Base-by-base conservation (phyloP, 2,113 vertebrate species). In the Mola mola region DNA sequence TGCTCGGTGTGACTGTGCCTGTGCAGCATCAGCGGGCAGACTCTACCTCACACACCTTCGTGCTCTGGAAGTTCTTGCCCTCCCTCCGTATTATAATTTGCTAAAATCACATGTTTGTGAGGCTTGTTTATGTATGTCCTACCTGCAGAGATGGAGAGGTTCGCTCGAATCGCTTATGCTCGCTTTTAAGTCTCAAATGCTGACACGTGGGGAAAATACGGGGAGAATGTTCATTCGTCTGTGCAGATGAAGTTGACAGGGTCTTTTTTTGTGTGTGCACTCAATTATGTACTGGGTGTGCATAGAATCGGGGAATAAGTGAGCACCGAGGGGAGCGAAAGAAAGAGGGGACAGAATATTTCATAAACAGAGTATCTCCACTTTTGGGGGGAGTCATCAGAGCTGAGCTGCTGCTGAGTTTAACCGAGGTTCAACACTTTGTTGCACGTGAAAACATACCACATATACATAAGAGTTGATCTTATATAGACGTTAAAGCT, bases 191-290 rank as follows among this genome's bases (percentile, higher is more conserved):
- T 17, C 38, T 11, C 4, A 44, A 19, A 36, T 9, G 46, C 22
- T 38, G 46, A 16, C 24, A 44, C 15, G 16, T 31, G 33, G 8
- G 19, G 31, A 41, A 34, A 44, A 9, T 8, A 22, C 8, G 16
- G 28, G 16, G 4, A 17, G n/a, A 25, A 29, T 24, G 24, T 15
- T 58, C 58, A 24, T 12, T 72, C 22, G 37, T 31, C 15, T 31
- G 38, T 40, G 43, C 6, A 8, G 36, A 44, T 20, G 22, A 31
- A 44, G 51, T 19, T 31, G 34, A 17, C 5, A 12, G 34, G 9
- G 34, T 26, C 2, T 17, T 53, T 71, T 53, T 8, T 24, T 63
- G 36, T 29, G 44, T 15, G 22, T 3, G 28, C 16, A 20, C 25
- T 13, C 19, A 22, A 4, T 10, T 34, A 19, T 8, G 2, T 9